phyloP scores from a whole-genome alignment of 2,113 vertebrate genomes.

The Corythornis madagascariensis region DNA sequence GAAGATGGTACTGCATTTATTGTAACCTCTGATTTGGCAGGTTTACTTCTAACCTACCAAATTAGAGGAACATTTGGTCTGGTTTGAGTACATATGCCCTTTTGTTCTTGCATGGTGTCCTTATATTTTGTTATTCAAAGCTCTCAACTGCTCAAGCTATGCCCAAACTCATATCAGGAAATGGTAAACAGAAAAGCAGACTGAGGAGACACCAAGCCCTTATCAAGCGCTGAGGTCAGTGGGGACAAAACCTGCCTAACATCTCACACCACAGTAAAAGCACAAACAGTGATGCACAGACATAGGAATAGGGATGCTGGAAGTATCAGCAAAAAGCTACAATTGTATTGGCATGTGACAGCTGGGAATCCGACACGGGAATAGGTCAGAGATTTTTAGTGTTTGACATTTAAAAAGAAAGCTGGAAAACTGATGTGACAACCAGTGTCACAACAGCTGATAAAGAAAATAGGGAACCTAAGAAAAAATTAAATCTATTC shows the following conservation, averaged over 20 bases:
- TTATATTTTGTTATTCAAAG: neutral
- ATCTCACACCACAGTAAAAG: neutral
- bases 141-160: neutral
- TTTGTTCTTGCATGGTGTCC: neutral
- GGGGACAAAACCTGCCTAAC: neutral
- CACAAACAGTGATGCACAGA: neutral
- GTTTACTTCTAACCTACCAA: neutral
- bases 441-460: neutral
- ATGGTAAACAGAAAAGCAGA: neutral
- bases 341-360: neutral
- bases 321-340: neutral
- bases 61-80: neutral
- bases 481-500: neutral
- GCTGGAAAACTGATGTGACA: neutral
- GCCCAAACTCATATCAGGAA: neutral
- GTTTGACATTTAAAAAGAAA: neutral
- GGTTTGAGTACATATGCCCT: neutral
- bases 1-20: neutral
- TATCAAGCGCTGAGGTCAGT: neutral
- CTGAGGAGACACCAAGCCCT: neutral
- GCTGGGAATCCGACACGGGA: neutral
- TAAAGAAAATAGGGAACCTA: neutral
- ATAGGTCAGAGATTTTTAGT: neutral
- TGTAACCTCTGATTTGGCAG: neutral
- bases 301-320: neutral